Percentiles rank a stretch among this genome's conserved stretches.
These are phyloP conservation scores for Notothenia coriiceps DNA, from an alignment of 2,113 vertebrate genomes.

Conservation along the genomic window DNA sequence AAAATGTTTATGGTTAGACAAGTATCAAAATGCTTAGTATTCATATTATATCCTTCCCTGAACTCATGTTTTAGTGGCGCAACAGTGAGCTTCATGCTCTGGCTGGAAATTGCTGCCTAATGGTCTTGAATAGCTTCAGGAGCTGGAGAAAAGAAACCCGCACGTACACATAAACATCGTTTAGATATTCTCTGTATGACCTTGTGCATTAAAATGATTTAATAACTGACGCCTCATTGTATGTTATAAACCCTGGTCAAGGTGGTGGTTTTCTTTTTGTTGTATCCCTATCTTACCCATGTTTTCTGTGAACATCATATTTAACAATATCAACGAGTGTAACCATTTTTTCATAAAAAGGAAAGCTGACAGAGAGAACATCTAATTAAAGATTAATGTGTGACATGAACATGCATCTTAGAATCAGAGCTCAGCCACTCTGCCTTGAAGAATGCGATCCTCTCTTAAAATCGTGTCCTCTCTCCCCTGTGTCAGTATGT, in stretches of 20 bases:
- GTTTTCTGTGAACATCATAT: conserved; percentile 8
- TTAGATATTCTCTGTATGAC: conserved; percentile 38
- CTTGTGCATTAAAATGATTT: conserved; percentile 57
- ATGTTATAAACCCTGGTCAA: conserved; percentile 16
- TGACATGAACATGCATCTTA: neutral
- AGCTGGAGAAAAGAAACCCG: neutral
- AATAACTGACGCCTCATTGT: neutral
- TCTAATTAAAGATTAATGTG: conserved; percentile 17
- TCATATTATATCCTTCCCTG: conserved; percentile 7
- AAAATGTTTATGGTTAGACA: conserved; percentile 46
- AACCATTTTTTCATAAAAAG: neutral
- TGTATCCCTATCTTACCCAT: neutral
- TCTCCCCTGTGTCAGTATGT: conserved; percentile 11
- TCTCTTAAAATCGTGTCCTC: neutral
- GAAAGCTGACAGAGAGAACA: conserved; percentile 5
- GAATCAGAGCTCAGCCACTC: neutral
- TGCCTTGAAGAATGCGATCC: conserved; percentile 16
- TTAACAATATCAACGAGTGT: neutral
- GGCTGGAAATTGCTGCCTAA: neutral
- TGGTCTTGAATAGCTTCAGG: conserved; percentile 5
- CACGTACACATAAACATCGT: neutral
- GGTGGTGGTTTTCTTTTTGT: neutral
- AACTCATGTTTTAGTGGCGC: conserved; percentile 13
- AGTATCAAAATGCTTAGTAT: conserved; percentile 36
- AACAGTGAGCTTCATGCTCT: neutral